phyloP scores from a whole-genome alignment of 2,888 invertebrate genomes.

The Sesamia inferens region DNA sequence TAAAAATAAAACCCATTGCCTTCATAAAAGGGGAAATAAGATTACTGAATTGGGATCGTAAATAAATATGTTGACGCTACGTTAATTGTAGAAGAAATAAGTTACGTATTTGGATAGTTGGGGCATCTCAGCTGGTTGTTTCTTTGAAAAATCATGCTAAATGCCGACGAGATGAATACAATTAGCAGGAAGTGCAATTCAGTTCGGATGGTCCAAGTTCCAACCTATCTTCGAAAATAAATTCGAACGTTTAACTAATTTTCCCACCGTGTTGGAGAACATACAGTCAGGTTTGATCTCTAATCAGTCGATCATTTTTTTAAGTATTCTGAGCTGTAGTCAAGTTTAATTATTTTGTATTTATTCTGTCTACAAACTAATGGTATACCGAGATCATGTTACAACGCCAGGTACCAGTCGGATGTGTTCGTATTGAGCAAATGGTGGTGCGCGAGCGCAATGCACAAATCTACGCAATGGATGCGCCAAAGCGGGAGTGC shows the following conservation, averaged over 20 bases:
- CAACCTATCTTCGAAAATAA: constrained; percentile 12
- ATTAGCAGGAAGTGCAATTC: too few species aligned
- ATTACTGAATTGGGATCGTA: constrained; percentile 46
- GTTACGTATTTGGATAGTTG: constrained; percentile 32
- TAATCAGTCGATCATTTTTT: too few species aligned
- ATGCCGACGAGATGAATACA: too few species aligned
- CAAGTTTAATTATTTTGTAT: constrained; percentile 83
- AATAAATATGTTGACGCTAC: constrained; percentile 38
- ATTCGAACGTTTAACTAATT: constrained; percentile 71
- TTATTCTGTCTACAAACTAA: constrained; percentile 87
- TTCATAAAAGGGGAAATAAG: constrained; percentile 50
- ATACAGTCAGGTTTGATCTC: too few species aligned
- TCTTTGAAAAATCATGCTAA: too few species aligned
- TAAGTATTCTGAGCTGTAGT: constrained; percentile 73
- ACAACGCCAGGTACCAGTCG: constrained; percentile 82
- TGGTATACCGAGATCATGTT: constrained; percentile 86
- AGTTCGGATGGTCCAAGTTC: constrained; percentile 1
- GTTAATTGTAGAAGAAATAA: constrained; percentile 45
- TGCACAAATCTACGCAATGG: constrained; percentile 87
- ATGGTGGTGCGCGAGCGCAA: constrained; percentile 79
- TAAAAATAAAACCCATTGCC: background rate
- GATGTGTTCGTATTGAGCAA: constrained; percentile 80
- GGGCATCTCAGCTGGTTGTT: constrained; percentile 6
- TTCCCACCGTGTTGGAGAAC: too few species aligned
- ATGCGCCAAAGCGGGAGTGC: constrained; percentile 88